Conservation (phyloP, 1,140 invertebrate genomes). For the Achatina immaculata region DNA sequence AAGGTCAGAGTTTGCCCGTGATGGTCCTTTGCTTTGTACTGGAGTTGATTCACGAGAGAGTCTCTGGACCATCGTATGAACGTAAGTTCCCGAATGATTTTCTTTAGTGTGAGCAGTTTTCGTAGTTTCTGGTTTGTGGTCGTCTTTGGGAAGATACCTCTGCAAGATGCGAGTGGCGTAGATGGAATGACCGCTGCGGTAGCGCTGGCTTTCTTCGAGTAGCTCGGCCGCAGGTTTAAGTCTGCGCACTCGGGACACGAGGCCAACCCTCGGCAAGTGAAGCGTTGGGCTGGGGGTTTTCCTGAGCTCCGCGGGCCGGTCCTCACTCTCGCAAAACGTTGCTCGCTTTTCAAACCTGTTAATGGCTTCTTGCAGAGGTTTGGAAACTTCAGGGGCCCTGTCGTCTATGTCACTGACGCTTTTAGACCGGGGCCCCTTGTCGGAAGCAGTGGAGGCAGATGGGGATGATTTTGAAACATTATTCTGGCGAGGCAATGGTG, state of each 20-base stretch:
- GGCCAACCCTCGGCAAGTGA: conserved; percentile 45
- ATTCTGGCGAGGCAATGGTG: conserved; percentile 43
- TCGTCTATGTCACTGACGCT: conserved; percentile 42
- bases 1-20: conserved; percentile 40
- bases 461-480: conserved; percentile 38
- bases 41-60: conserved; percentile 63
- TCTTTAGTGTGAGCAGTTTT: conserved; percentile 54
- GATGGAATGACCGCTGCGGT: conserved; percentile 60
- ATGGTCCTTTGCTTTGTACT: conserved; percentile 51
- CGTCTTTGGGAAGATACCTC: conserved; percentile 54
- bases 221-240: conserved; percentile 66
- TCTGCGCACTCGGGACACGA: conserved; percentile 45
- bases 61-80: conserved; percentile 58
- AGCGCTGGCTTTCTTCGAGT: conserved; percentile 63
- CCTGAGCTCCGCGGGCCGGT: conserved; percentile 40
- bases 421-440: conserved; percentile 37
- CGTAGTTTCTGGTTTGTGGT: conserved; percentile 35
- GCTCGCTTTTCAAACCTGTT: conserved; percentile 42
- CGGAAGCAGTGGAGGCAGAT: not conserved
- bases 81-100: conserved; percentile 59
- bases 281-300: conserved; percentile 48
- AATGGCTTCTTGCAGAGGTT: conserved; percentile 33
- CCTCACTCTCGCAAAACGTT: conserved; percentile 45
- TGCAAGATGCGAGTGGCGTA: conserved; percentile 60
- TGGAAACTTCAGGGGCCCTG: not conserved